Percentiles rank a stretch among this genome's conserved stretches.
Conservation (phyloP, 1,140 invertebrate species). For the honey bee (Apis mellifera) region DNA sequence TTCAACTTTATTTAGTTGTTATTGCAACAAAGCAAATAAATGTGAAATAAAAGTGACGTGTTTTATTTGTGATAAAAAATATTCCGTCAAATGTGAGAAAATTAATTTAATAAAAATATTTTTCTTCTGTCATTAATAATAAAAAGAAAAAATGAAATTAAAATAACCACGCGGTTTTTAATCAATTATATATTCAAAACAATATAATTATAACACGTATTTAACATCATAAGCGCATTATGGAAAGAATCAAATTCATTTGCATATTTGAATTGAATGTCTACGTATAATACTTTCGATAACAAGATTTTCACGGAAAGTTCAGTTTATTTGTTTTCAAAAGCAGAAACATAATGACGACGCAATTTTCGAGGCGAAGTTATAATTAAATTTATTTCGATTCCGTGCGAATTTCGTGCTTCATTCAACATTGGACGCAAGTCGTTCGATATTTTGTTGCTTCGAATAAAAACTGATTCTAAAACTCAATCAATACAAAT, state of each 20-base stretch:
- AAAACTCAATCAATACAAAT: slow-evolving; percentile 2
- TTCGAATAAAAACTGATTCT: background rate
- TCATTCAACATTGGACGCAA: background rate
- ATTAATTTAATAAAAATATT: too few relatives aligned
- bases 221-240: background rate
- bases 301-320: background rate
- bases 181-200: too few relatives aligned
- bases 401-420: background rate
- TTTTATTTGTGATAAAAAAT: too few relatives aligned
- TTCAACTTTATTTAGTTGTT: background rate
- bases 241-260: background rate
- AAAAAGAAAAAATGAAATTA: too few relatives aligned
- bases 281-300: background rate
- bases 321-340: background rate
- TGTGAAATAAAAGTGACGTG: too few relatives aligned
- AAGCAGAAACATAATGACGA: background rate
- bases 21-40: background rate
- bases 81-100: too few relatives aligned
- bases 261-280: background rate
- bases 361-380: background rate
- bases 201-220: too few relatives aligned
- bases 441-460: background rate
- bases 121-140: too few relatives aligned
- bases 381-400: slow-evolving; percentile 8
- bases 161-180: too few relatives aligned